Evolutionary conservation across 2,888 invertebrate genomes (phyloP).

Genomic region (Hecatera dysodea): DNA sequence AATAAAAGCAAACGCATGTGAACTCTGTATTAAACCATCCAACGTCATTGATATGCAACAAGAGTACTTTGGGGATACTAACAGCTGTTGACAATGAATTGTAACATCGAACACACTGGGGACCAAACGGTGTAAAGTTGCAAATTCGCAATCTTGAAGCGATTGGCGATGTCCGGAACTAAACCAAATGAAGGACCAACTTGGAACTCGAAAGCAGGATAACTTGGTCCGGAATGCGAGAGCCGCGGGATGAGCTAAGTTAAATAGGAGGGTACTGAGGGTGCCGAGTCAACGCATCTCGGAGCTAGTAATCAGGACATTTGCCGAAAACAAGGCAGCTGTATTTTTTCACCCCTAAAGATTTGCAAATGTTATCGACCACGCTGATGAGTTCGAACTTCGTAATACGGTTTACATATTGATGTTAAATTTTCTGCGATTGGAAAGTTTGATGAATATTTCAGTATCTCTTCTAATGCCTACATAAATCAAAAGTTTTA

Average conservation of each 20-base stretch:
- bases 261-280: slow-evolving; percentile 74
- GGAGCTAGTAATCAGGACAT: slow-evolving; percentile 55
- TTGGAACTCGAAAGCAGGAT: slow-evolving; percentile 70
- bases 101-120: slow-evolving; percentile 39
- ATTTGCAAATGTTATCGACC: slow-evolving; percentile 54
- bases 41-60: slow-evolving; percentile 55
- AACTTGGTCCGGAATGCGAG: slow-evolving; percentile 67
- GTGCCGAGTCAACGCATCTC: slow-evolving; percentile 55
- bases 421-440: slow-evolving; percentile 48
- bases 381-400: slow-evolving; percentile 53
- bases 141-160: slow-evolving; percentile 69
- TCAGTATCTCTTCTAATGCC: slow-evolving; percentile 17
- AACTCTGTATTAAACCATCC: slow-evolving; percentile 38
- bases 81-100: slow-evolving; percentile 55
- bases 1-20: slow-evolving; percentile 31
- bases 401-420: slow-evolving; percentile 57
- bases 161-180: slow-evolving; percentile 70
- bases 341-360: slow-evolving; percentile 54
- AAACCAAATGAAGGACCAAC: slow-evolving; percentile 71
- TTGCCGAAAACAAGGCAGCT: slow-evolving; percentile 50
- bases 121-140: slow-evolving; percentile 58
- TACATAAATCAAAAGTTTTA: slow-evolving; percentile 24
- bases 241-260: slow-evolving; percentile 71
- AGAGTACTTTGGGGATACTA: slow-evolving; percentile 46
- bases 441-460: slow-evolving; percentile 40